These are phyloP conservation scores for Callithrix jacchus DNA, from an alignment of 2,113 vertebrate genomes.

Conservation along the genomic window DNA sequence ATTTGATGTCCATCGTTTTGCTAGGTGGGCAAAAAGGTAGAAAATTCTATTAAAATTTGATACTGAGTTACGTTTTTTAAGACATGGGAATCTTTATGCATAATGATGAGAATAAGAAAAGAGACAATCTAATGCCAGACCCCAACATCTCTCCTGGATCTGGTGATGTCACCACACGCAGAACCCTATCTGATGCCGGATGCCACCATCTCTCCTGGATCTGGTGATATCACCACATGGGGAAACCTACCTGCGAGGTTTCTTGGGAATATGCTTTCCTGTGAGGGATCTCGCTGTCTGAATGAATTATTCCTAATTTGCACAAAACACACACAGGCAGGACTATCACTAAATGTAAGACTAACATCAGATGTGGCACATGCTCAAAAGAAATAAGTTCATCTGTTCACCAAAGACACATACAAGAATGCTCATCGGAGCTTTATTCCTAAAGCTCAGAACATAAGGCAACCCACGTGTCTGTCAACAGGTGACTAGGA, in stretches of 20 bases:
- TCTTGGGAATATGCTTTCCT: neutral
- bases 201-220: too few relatives aligned
- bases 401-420: neutral
- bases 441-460: neutral
- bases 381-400: neutral
- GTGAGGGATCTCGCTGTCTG: fast-evolving
- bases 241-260: neutral
- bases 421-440: fast-evolving
- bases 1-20: neutral
- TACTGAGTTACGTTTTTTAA: neutral
- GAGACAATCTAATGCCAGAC: neutral
- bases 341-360: neutral
- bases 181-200: neutral
- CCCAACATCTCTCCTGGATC: too few relatives aligned
- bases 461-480: neutral
- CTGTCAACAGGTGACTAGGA: neutral
- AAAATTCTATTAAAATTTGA: neutral
- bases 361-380: neutral
- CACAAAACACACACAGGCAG: neutral
- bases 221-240: too few relatives aligned
- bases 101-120: neutral
- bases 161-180: too few relatives aligned
- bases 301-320: neutral
- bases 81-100: neutral
- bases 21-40: neutral